phyloP scores from a whole-genome alignment of 2,888 invertebrate species.

The Cyaniris semiargus region DNA sequence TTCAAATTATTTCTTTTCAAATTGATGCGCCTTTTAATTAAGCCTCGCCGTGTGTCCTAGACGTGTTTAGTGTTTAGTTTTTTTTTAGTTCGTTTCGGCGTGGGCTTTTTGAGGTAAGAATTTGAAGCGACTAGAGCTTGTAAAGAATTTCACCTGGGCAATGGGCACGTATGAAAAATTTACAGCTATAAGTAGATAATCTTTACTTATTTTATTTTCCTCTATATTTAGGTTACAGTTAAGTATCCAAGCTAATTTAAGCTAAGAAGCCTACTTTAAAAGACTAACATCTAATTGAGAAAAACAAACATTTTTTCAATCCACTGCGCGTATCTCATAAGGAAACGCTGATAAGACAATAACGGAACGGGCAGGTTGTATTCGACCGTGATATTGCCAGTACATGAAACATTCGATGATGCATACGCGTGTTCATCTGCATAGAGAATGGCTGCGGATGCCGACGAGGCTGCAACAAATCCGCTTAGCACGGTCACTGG shows the following conservation, averaged over 20 bases:
- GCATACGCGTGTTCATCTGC: conserved; percentile 40
- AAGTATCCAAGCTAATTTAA: not conserved
- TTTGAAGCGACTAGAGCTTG: not conserved
- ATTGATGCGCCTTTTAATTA: conserved; percentile 67
- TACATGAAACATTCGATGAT: conserved; percentile 39
- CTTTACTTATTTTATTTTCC: not conserved
- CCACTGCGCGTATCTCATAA: not conserved
- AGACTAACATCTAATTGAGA: too few relatives aligned
- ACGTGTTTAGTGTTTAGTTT: conserved; percentile 9
- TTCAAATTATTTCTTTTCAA: conserved; percentile 70
- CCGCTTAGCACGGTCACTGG: conserved; percentile 77
- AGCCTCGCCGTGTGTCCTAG: conserved; percentile 34
- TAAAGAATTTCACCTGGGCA: not conserved
- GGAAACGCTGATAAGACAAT: not conserved
- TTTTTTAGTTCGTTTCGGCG: not conserved
- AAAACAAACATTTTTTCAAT: too few relatives aligned
- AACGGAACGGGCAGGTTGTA: conserved; percentile 19
- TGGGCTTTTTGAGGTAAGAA: not conserved
- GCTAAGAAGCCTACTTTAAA: not conserved
- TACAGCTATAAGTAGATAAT: too few relatives aligned
- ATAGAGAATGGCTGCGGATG: conserved; percentile 41
- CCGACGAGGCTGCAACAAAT: conserved; percentile 62
- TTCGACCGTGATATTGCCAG: conserved; percentile 34
- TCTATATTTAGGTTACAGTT: not conserved
- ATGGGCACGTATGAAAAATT: too few relatives aligned